These are phyloP conservation scores for Turdus rufiventris DNA, from an alignment of 2,113 vertebrate genomes.

Conservation along the genomic window DNA sequence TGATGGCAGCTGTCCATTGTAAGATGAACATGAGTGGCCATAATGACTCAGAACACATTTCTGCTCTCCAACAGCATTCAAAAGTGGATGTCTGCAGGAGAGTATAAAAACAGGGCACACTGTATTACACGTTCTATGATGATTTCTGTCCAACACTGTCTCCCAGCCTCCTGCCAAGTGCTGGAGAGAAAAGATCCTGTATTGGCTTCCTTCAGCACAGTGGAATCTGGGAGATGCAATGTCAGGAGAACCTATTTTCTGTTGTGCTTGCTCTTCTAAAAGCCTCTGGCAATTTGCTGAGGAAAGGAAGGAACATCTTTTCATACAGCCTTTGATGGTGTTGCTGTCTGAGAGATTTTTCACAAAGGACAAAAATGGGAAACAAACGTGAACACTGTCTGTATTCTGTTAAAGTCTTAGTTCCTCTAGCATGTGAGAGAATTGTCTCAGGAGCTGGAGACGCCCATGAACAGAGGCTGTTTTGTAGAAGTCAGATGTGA, in stretches of 20 bases:
- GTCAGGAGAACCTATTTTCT: neutral
- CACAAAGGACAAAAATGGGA: neutral
- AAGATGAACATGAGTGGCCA: neutral
- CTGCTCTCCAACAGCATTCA: neutral
- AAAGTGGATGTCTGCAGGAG: neutral
- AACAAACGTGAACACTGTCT: neutral
- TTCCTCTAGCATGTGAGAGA: neutral
- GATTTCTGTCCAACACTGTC: neutral
- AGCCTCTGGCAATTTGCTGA: neutral
- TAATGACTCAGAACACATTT: neutral
- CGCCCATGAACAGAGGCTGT: neutral
- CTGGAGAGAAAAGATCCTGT: neutral
- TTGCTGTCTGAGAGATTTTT: neutral
- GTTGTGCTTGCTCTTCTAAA: neutral
- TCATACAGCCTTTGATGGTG: neutral
- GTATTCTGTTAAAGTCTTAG: neutral
- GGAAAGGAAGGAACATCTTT: neutral
- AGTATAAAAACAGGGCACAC: neutral
- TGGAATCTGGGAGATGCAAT: accelerated
- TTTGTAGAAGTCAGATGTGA: neutral
- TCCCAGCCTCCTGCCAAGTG: neutral
- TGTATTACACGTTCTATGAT: neutral
- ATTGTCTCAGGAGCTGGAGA: neutral
- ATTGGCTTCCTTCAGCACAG: neutral
- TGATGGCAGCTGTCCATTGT: neutral